Conservation (phyloP, 2,797 vertebrate genomes). For the Okamejei kenojei region DNA sequence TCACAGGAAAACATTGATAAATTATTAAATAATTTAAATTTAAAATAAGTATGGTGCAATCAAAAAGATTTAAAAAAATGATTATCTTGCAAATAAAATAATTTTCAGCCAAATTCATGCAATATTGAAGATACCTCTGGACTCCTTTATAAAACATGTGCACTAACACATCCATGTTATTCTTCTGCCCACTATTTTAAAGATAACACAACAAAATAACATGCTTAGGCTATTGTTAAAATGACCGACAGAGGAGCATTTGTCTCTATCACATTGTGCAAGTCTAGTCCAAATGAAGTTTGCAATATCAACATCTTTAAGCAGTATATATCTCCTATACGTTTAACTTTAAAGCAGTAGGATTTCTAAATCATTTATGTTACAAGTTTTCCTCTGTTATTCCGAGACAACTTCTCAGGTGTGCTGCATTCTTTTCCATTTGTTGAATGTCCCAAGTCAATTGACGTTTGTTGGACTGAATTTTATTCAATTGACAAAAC, state of each 20-base stretch:
- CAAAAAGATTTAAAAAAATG: no score
- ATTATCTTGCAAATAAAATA: not conserved
- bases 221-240: not conserved
- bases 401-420: conserved; percentile 58
- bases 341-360: not conserved
- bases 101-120: not conserved
- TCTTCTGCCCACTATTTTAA: not conserved
- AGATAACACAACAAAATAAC: not conserved
- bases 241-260: not conserved
- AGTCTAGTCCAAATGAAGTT: not conserved
- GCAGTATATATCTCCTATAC: not conserved
- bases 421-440: conserved; percentile 62
- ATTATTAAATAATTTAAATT: not conserved
- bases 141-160: not conserved
- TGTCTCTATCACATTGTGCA: no score
- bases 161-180: not conserved
- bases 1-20: not conserved
- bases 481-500: conserved; percentile 72
- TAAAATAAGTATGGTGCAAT: not conserved
- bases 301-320: not conserved
- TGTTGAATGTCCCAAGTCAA: conserved; percentile 62
- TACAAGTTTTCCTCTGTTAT: conserved; percentile 44
- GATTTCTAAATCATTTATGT: conserved; percentile 39
- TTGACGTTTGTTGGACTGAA: conserved; percentile 63
- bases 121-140: not conserved